Base-by-base conservation (phyloP, 2,113 vertebrate genomes). In the Aspidoscelis tigris region DNA sequence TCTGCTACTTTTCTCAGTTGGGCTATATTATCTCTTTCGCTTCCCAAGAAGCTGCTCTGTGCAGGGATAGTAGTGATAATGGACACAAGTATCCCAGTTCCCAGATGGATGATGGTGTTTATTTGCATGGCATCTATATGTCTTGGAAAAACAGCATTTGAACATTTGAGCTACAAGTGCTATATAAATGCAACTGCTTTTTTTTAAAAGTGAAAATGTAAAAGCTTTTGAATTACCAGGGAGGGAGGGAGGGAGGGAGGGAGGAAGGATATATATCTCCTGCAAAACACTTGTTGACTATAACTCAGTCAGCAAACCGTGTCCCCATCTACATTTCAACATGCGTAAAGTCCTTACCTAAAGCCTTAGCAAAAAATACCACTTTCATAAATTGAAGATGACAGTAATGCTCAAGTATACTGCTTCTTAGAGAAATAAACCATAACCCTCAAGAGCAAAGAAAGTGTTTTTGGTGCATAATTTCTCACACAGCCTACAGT, bases 11-110 rank as follows among this genome's bases (percentile, higher is more conserved):
- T 1, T 3, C n/a, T 11, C 0, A 16, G 21, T 68, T 24, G 39
- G 58, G 11, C 14, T 61, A 26, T 70, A 53, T 33, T 0, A 0
- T 2, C 12, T n/a, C 3, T 78, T 14, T 14, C 11, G 33, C 7
- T 33, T 33, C 10, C 61, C 44, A 64, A 69, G 2, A 66, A 53
- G 1, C 1, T 21, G 39, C 20, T 20, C 72, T 70, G 47, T 47
- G 78, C 50, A 55, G 24, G 47, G 43, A 16, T 2, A 73, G 26
- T 81, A 61, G 26, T 24, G 6, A 26, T n/a, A 11, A 71, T 66
- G 44, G 0, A 61, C 58, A 61, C 47, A 0, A 50, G 53, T 86
- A n/a, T 73, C 2, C 0, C 39, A 7, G 74, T 53, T 76, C 47
- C 11, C 4, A 0, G 9, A 12, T 68, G 81, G 39, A 26, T 24